A percentile compares a stretch with the other conserved stretches of the same genome.
These are phyloP conservation scores for Papilio aristodemus DNA, from an alignment of 1,140 invertebrate genomes.

Conservation along the genomic window DNA sequence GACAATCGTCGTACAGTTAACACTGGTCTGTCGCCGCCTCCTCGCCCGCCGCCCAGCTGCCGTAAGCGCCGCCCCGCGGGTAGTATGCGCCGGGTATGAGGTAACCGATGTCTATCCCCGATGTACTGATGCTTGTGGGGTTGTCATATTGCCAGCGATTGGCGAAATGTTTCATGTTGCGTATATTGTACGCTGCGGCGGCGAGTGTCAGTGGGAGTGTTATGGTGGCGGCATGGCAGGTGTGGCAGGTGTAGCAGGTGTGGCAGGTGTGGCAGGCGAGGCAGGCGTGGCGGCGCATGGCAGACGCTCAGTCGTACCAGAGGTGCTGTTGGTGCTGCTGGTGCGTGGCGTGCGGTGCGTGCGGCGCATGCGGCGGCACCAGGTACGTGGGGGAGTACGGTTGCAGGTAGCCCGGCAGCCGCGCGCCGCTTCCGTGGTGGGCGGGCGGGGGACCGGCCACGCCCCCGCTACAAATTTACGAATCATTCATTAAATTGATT, in stretches of 20 bases:
- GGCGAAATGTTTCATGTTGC: background rate
- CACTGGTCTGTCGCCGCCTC: background rate
- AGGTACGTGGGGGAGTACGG: conserved; percentile 76
- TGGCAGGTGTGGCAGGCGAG: background rate
- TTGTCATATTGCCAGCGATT: too few species aligned
- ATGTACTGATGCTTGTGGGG: too few species aligned
- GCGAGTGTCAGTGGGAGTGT: too few species aligned
- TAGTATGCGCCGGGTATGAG: background rate
- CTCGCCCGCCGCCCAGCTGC: background rate
- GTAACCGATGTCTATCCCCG: background rate
- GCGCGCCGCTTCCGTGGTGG: conserved; percentile 69
- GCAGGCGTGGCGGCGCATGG: background rate
- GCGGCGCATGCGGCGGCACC: conserved; percentile 60
- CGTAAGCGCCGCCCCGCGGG: background rate
- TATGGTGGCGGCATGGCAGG: background rate
- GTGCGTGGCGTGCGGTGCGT: background rate
- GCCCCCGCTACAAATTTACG: conserved; percentile 44
- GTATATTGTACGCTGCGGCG: background rate
- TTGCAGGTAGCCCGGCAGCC: conserved; percentile 74
- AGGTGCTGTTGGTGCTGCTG: conserved; percentile 63
- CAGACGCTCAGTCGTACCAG: conserved; percentile 73
- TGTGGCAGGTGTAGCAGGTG: background rate
- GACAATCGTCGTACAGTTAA: background rate
- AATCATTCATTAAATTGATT: background rate
- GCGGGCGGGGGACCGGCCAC: conserved; percentile 69